phyloP scores from a whole-genome alignment of 2,888 invertebrate species.

The Acanthopleura granulata region DNA sequence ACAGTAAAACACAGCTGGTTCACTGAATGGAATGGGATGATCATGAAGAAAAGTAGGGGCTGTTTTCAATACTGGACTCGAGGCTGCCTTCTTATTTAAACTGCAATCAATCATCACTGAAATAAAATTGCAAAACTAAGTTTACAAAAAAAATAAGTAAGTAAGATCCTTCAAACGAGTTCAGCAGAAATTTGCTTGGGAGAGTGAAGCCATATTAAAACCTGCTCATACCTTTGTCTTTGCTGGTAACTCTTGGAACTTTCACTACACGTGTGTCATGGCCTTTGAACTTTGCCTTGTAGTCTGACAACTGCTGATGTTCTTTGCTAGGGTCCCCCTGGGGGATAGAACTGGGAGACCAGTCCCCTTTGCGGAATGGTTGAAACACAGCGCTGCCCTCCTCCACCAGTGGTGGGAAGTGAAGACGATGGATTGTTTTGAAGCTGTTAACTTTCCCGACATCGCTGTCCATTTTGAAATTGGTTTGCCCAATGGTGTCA shows the following conservation, averaged over 20 bases:
- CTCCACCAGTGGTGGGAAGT: slow-evolving; percentile 54
- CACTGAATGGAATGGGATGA: no score
- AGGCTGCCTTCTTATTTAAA: no score
- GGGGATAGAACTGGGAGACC: slow-evolving; percentile 51
- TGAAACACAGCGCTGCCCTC: slow-evolving; percentile 27
- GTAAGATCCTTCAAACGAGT: no score
- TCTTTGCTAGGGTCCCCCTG: slow-evolving; percentile 60
- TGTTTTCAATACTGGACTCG: no score
- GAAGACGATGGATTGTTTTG: slow-evolving; percentile 55
- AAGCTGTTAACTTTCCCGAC: slow-evolving; percentile 54
- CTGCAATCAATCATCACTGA: no score
- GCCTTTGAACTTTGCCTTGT: slow-evolving; percentile 53
- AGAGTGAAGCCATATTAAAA: no score
- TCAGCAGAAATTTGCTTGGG: no score
- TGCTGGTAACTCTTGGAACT: slow-evolving; percentile 38
- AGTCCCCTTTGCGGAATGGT: slow-evolving; percentile 26
- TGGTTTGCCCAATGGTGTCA: slow-evolving; percentile 53
- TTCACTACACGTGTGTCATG: slow-evolving; percentile 51
- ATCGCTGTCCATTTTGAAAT: slow-evolving; percentile 65
- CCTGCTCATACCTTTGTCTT: slow-evolving; percentile 55
- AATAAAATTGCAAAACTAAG: no score
- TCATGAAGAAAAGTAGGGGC: no score
- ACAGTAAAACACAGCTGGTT: no score
- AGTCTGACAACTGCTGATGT: slow-evolving; percentile 56
- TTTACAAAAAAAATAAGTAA: no score